Evolutionary conservation across 1,140 invertebrate species (phyloP), one percentile per base, ranked within the genome.

Genomic region (Macrobrachium nipponense): DNA sequence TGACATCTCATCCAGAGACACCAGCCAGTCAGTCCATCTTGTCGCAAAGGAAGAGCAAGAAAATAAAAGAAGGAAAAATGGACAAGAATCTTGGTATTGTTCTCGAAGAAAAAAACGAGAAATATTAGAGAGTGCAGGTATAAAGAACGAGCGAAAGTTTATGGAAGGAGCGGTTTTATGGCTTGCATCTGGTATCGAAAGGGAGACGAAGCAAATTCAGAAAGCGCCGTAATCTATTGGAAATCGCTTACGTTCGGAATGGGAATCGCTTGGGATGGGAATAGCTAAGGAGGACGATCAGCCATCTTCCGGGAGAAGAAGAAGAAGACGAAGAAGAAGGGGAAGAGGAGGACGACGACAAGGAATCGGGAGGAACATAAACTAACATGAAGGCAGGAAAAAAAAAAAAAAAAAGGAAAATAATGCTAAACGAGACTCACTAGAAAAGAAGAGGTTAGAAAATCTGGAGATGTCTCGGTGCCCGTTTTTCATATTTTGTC

Each of bases 181-280:
- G 20, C 27, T 43, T 58, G 78, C 15, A 58, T 59, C 64, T 51
- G 20, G n/a, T 61, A 23, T 66, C 81, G 15, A 51, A 75, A 66
- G 59, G 64, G 77, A 36, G 83, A 86, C 77, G 83, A 86, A 86
- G 83, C 83, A 86, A 86, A 86, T 86, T 86, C 72, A 77, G 83
- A 80, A 86, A 59, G 36, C 61, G 59, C 83, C 76, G 64, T 86
- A 86, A 86, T 77, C 60, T 86, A 86, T 86, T 43, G 83, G 83
- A 61, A 86, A 86, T 86, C 83, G 66, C 83, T 86, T 86, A 79
- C 76, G 83, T 77, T 43, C 11, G 62, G 83, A 80, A 86, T 73
- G 83, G 83, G 83, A 85, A 78, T 85, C 75, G 79, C 62, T 43
- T 36, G 76, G 76, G 79, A 85, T 85, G 82, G 82, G 82, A 80